phyloP scores from a whole-genome alignment of 2,797 vertebrate genomes.

The Argya squamiceps region DNA sequence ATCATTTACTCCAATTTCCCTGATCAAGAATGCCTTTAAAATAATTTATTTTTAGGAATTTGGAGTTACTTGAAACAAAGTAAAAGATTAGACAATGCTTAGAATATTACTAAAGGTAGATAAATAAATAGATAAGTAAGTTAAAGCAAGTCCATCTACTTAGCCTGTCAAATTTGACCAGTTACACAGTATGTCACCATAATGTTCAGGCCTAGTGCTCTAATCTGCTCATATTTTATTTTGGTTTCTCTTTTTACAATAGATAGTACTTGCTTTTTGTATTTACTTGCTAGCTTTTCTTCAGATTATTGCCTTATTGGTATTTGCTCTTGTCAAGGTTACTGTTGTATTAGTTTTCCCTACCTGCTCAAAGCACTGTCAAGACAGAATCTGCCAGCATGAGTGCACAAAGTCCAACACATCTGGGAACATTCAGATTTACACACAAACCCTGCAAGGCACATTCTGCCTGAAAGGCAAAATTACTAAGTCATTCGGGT shows the following conservation, averaged over 20 bases:
- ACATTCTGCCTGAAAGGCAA: neutral
- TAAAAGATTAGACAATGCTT: neutral
- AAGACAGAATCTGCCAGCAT: neutral
- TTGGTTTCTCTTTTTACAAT: neutral
- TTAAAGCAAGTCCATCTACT: neutral
- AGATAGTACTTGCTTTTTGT: neutral
- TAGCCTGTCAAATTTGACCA: neutral
- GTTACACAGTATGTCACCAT: neutral
- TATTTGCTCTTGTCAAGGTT: neutral
- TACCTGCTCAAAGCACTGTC: neutral
- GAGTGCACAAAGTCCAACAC: neutral
- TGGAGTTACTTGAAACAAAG: neutral
- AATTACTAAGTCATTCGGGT: neutral
- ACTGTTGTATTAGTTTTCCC: neutral
- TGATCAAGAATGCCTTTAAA: neutral
- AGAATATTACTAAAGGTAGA: neutral
- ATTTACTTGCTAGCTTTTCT: neutral
- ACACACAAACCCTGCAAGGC: neutral
- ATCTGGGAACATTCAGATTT: neutral
- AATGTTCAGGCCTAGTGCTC: accelerated
- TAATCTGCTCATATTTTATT: neutral
- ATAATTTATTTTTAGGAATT: neutral
- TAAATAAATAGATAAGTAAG: neutral
- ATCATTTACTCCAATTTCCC: neutral
- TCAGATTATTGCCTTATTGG: neutral